These are phyloP conservation scores for Micropterix aruncella DNA, from an alignment of 2,888 invertebrate genomes.

Conservation along the genomic window DNA sequence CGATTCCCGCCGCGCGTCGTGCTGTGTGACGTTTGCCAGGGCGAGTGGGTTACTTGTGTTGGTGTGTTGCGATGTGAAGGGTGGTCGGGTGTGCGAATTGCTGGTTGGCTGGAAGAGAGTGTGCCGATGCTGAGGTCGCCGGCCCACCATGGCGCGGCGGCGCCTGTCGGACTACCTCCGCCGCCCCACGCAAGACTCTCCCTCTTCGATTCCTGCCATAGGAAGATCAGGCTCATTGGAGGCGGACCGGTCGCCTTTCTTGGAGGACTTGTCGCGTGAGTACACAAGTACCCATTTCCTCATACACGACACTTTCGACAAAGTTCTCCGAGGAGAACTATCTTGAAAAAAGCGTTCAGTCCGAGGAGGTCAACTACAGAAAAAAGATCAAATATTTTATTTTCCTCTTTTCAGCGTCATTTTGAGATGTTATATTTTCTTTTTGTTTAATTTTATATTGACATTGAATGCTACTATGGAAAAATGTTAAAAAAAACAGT, in stretches of 20 bases:
- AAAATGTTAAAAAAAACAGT: too few species aligned
- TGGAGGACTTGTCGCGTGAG: slow-evolving; percentile 61
- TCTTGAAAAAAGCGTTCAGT: too few species aligned
- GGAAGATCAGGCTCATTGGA: slow-evolving; percentile 56
- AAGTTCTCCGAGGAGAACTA: too few species aligned
- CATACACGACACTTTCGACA: too few species aligned
- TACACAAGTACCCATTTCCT: slow-evolving; percentile 12
- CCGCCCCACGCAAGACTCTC: slow-evolving; percentile 42
- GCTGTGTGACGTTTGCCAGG: slow-evolving; percentile 14
- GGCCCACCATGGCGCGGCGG: slow-evolving; percentile 19
- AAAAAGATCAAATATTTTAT: too few species aligned
- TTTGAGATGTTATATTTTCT: too few species aligned
- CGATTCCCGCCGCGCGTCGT: slow-evolving; percentile 19
- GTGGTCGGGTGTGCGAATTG: too few species aligned
- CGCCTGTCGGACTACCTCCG: slow-evolving; percentile 22
- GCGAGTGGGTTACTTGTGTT: background rate
- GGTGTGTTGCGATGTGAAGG: too few species aligned
- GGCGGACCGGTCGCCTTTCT: slow-evolving; percentile 50
- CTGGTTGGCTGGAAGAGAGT: background rate
- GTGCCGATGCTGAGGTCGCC: slow-evolving; percentile 31
- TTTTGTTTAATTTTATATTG: too few species aligned
- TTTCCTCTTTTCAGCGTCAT: too few species aligned
- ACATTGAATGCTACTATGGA: too few species aligned
- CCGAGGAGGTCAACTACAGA: too few species aligned
- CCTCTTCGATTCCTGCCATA: slow-evolving; percentile 57